These are phyloP conservation scores for Petromus typicus DNA, from an alignment of 2,113 vertebrate genomes.

Conservation along the genomic window DNA sequence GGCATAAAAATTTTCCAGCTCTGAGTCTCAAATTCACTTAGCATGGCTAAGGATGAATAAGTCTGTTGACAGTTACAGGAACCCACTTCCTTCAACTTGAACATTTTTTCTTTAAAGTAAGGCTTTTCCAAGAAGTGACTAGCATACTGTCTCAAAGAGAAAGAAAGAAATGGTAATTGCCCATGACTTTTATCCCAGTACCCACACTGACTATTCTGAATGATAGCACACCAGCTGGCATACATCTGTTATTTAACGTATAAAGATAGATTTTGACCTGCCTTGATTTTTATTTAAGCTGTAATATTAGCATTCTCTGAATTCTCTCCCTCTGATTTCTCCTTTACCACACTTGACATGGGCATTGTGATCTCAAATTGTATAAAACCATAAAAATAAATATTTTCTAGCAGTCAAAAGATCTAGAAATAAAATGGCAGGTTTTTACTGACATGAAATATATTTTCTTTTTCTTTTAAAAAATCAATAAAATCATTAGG, in stretches of 20 bases:
- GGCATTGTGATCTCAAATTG: neutral
- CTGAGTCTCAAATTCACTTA: conserved; percentile 54
- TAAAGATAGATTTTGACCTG: neutral
- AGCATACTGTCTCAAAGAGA: conserved; percentile 53
- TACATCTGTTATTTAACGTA: conserved; percentile 12
- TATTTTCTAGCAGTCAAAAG: conserved; percentile 46
- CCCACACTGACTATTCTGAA: neutral
- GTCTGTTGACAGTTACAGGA: conserved; percentile 61
- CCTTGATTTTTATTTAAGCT: neutral
- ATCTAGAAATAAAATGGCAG: conserved; percentile 28
- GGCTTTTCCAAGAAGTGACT: conserved; percentile 54
- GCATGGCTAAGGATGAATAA: conserved; percentile 29
- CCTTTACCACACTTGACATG: neutral
- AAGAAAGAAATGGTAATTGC: conserved; percentile 36
- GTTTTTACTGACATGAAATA: neutral
- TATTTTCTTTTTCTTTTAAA: neutral
- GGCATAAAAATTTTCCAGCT: conserved; percentile 51
- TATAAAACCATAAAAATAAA: conserved; percentile 5
- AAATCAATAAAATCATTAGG: neutral
- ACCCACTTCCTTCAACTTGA: conserved; percentile 58
- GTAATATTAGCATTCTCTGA: neutral
- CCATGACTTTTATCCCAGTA: conserved; percentile 20
- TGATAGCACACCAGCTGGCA: neutral
- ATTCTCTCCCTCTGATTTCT: neutral
- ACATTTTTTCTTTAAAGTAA: conserved; percentile 62